Base-by-base conservation (phyloP, 2,888 invertebrate genomes). In the Tenthredo notha region DNA sequence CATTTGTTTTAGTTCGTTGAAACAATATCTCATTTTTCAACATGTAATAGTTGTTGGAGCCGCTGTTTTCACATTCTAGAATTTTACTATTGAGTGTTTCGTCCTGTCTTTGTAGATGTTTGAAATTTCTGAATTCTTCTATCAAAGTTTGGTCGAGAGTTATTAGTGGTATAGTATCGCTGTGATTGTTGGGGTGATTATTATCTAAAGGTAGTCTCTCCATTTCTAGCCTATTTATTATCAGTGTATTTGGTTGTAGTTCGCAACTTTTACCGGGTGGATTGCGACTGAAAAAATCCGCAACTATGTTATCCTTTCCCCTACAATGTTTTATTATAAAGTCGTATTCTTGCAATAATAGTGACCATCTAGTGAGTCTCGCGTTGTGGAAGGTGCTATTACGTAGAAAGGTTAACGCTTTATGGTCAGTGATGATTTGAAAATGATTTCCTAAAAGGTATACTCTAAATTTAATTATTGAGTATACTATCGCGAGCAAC, bases 391-490 rank as follows among this genome's bases (percentile, higher is more conserved):
- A 83, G 50, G 88, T 84, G 77, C 90, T 90, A 0, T 82, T 85
- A n/a, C 85, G 83, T 7, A 91, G 65, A 84, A 91, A 91, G 0
- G 85, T 88, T 1, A 91, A 70, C 0, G 88, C 86, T n/a, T 88
- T 87, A 80, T 90, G 89, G 67, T 90, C 90, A 0, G 88, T 90
- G n/a, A 87, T 84, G 2, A 91, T 86, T 1, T 88, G 86, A 1
- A 92, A 86, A 3, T 67, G 29, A 6, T 72, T 82, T 0, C 89
- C 89, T 3, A 89, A 82, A 1, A 90, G 78, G 83, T 90, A 90
- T 2, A 87, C 87, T 50, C 89, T 88, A 85, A 90, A 89, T 80
- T 89, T 89, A 1, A 65, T 83, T 0, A 91, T 47, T 10, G 88
- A 84, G 70, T 85, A 89, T 0, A 91, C 86, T 2, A 90, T 85